phyloP scores from a whole-genome alignment of 2,888 invertebrate genomes.

The Drosophila cognata region DNA sequence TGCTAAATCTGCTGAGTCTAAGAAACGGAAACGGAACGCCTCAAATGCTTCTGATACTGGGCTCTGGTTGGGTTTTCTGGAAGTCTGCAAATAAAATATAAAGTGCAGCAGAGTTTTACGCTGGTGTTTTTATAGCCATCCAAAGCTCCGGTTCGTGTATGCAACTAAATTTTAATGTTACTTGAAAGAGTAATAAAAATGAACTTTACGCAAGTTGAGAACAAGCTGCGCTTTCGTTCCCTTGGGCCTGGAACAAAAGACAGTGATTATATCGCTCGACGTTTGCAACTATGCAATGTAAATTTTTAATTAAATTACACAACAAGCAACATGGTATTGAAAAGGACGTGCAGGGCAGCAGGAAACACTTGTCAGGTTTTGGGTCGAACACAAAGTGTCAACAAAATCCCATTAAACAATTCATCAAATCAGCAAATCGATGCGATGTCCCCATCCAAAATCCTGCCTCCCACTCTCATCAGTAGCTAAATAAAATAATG shows the following conservation, averaged over 20 bases:
- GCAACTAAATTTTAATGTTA: constrained; percentile 80
- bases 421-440: constrained; percentile 74
- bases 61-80: constrained; percentile 26
- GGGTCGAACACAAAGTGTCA: constrained; percentile 55
- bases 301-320: constrained; percentile 75
- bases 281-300: constrained; percentile 59
- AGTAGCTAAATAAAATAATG: constrained; percentile 5
- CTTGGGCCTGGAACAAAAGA: constrained; percentile 46
- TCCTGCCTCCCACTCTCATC: not conserved
- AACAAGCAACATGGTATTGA: constrained; percentile 30
- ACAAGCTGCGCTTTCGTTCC: constrained; percentile 34
- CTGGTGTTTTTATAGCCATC: constrained; percentile 64
- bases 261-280: constrained; percentile 31
- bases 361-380: constrained; percentile 16
- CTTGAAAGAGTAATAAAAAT: constrained; percentile 80
- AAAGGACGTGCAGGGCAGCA: not conserved
- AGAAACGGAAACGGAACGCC: constrained; percentile 60
- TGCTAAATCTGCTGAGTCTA: constrained; percentile 79
- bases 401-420: constrained; percentile 63
- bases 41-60: constrained; percentile 1
- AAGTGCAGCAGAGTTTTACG: constrained; percentile 73
- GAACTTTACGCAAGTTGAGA: constrained; percentile 75
- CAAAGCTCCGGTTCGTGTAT: constrained; percentile 34
- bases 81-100: constrained; percentile 71
- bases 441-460: constrained; percentile 29